Conservation (phyloP, 2,113 vertebrate genomes). For the Falcunculus frontatus region DNA sequence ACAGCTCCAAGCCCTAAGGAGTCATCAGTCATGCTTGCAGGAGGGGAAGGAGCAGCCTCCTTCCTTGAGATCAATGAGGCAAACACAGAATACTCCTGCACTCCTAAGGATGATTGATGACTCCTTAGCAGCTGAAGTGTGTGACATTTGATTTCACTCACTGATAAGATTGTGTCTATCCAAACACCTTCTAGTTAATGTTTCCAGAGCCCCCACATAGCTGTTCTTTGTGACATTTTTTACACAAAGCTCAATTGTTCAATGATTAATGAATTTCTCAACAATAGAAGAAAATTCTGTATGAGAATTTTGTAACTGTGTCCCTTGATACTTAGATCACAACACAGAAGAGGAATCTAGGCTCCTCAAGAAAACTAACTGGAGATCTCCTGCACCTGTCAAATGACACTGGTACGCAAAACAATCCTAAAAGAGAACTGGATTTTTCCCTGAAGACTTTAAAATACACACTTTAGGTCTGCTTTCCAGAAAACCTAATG, state of each 20-base stretch:
- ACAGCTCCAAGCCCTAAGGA: neutral
- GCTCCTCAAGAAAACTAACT: neutral
- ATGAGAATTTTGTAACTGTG: neutral
- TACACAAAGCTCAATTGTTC: conserved; percentile 43
- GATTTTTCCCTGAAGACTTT: neutral
- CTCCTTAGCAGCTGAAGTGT: conserved; percentile 45
- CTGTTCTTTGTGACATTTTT: neutral
- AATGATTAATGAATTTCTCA: conserved; percentile 49
- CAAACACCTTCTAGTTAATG: conserved; percentile 51
- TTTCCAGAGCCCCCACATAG: neutral
- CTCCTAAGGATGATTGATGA: conserved; percentile 46
- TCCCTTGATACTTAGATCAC: neutral
- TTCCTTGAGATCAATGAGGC: conserved; percentile 34
- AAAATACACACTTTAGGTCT: neutral
- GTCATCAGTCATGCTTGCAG: conserved; percentile 22
- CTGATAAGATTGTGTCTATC: conserved; percentile 50
- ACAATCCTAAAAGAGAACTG: neutral
- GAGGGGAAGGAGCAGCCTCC: conserved; percentile 23
- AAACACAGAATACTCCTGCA: conserved; percentile 1
- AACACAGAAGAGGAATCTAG: neutral
- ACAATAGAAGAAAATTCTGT: neutral
- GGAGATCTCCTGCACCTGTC: neutral
- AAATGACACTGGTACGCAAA: neutral
- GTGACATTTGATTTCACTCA: conserved; percentile 53
- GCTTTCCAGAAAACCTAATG: neutral